Base-by-base conservation (phyloP, 2,113 vertebrate genomes). In the Pseudopipra pipra region DNA sequence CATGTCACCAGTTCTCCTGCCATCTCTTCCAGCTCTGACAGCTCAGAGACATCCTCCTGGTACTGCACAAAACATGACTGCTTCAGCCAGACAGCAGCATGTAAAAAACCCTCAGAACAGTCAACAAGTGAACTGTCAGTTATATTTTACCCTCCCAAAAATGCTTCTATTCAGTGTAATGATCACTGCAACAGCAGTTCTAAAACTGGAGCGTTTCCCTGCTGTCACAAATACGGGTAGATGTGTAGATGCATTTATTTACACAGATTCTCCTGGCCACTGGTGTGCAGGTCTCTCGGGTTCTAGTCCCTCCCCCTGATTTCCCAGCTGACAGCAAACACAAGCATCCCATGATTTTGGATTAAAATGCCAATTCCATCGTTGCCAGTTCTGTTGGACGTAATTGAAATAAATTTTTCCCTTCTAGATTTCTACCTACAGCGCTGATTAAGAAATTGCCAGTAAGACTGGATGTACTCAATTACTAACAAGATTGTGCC, bases 221-320 rank as follows among this genome's bases (percentile, higher is more conserved):
- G 0, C 35, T 56, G 25, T 31, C 35, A 21, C 47, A 51, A 37
- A 41, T 24, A 14, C 0, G 2, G 30, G 2, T 30, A 6, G 27
- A 11, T 39, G 8, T 35, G 1, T 23, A 9, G 4, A 6, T 47
- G 5, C 11, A 16, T 31, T n/a, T 5, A 35, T 41, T 35, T 3
- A 15, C 37, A 37, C 4, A 11, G 44, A 14, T 61, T 49, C 19
- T 84, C 43, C n/a, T 81, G 66, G 46, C 30, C 72, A 63, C 31
- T 31, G 5, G 23, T 55, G 39, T 67, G 56, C 23, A 33, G 23
- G 39, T 75, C 23, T 87, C 2, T 0, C 20, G 22, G 55, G 19
- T 72, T 80, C 6, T 17, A 16, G 33, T 51, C 23, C 63, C 56
- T 58, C 1, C 3, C 52, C 72, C 43, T 87, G 41, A 52, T 61